Conservation (phyloP, 92 coral and sea anemone species). For the Epizoanthus scotinus region DNA sequence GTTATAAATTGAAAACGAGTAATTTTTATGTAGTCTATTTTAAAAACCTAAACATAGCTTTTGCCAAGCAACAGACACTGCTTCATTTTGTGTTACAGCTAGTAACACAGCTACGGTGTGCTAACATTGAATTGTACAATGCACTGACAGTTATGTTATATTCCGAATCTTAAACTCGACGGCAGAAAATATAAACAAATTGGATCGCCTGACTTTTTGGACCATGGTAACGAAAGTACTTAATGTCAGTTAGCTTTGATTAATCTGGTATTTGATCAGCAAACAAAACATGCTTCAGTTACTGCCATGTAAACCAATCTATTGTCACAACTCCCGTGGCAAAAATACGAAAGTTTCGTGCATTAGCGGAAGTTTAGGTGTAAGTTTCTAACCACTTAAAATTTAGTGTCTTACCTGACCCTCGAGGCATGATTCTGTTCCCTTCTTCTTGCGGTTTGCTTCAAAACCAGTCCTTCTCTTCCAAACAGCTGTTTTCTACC, state of each 20-base stretch:
- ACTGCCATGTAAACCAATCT: conserved; percentile 50
- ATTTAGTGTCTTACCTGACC: conserved; percentile 48
- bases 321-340: conserved; percentile 22
- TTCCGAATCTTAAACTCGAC: neutral
- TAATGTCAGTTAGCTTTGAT: neutral
- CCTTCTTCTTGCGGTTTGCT: neutral
- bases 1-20: too few relatives aligned
- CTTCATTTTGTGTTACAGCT: too few relatives aligned
- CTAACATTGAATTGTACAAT: too few relatives aligned
- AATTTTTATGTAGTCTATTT: too few relatives aligned
- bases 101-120: too few relatives aligned
- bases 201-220: conserved; percentile 10
- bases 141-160: neutral
- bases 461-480: neutral
- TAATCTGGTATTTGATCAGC: conserved; percentile 14
- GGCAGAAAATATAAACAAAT: neutral
- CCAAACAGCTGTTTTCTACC: neutral
- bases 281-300: conserved; percentile 36
- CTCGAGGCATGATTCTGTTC: conserved; percentile 55
- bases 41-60: too few relatives aligned
- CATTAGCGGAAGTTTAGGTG: neutral
- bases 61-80: too few relatives aligned
- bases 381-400: neutral
- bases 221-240: conserved; percentile 24
- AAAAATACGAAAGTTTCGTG: conserved; percentile 25